phyloP scores from a whole-genome alignment of 2,888 invertebrate genomes.

The Didymodactylos carnosus region DNA sequence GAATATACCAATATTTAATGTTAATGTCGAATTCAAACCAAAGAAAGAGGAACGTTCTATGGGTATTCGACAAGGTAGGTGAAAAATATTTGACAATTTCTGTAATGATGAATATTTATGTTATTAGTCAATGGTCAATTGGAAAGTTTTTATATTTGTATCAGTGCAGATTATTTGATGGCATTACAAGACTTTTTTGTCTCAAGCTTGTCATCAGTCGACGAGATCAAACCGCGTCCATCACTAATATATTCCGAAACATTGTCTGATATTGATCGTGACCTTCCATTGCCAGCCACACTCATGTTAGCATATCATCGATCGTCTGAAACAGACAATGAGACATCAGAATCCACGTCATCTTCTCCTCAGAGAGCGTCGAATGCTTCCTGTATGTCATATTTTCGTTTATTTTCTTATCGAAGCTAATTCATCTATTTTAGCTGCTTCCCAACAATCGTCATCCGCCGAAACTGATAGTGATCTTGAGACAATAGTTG shows the following conservation, averaged over 20 bases:
- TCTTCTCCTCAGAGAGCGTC: neutral
- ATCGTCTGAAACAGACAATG: neutral
- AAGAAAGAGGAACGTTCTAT: neutral
- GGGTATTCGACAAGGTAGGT: neutral
- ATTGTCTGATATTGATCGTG: neutral
- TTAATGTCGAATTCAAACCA: neutral
- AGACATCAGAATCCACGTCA: too few relatives aligned
- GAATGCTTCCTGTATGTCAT: neutral
- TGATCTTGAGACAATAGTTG: neutral
- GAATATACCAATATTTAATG: neutral
- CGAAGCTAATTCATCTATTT: neutral
- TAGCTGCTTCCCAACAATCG: neutral
- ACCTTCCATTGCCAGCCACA: neutral
- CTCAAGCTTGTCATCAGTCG: slow-evolving; percentile 24
- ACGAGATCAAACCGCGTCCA: neutral
- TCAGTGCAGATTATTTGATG: slow-evolving; percentile 73
- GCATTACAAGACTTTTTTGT: slow-evolving; percentile 61
- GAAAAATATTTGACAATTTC: neutral
- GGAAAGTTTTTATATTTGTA: slow-evolving; percentile 68
- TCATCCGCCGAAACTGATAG: slow-evolving; percentile 14
- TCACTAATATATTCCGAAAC: neutral
- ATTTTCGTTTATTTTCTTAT: neutral
- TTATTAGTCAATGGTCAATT: slow-evolving; percentile 57
- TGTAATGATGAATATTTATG: neutral
- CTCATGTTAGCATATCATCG: neutral